phyloP scores from a whole-genome alignment of 2,797 vertebrate genomes.

The Poecilia velifera region DNA sequence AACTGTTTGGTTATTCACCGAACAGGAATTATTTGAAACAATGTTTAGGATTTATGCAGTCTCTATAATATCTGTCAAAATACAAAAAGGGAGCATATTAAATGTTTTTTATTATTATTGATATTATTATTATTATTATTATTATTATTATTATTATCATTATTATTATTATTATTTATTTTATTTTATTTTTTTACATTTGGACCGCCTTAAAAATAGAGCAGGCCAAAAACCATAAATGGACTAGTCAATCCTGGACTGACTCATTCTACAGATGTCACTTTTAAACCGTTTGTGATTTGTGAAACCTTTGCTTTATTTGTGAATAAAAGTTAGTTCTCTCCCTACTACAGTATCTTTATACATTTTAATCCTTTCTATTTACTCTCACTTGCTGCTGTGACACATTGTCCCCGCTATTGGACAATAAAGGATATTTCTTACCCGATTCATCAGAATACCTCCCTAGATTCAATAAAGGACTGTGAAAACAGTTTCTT shows the following conservation, averaged over 20 bases:
- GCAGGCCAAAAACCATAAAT: background rate
- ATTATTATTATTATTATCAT: too few species aligned
- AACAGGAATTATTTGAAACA: background rate
- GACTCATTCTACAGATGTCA: background rate
- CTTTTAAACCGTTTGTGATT: background rate
- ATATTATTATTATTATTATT: too few species aligned
- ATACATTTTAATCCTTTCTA: background rate
- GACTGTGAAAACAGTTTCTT: background rate
- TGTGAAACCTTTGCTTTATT: background rate
- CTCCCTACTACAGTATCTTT: background rate
- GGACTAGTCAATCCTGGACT: background rate
- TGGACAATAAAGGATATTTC: background rate
- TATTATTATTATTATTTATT: too few species aligned
- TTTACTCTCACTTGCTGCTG: background rate
- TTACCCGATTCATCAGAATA: slow-evolving; percentile 22
- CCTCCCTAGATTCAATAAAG: slow-evolving; percentile 43
- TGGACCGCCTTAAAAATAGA: background rate
- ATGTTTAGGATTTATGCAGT: background rate
- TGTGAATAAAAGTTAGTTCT: background rate
- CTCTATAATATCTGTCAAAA: background rate
- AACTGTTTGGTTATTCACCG: background rate
- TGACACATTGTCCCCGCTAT: background rate
- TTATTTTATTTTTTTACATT: background rate
- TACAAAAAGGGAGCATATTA: background rate
- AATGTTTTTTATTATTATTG: background rate